These are phyloP conservation scores for Alfaro cultratus DNA, from an alignment of 2,797 vertebrate species.

Conservation along the genomic window DNA sequence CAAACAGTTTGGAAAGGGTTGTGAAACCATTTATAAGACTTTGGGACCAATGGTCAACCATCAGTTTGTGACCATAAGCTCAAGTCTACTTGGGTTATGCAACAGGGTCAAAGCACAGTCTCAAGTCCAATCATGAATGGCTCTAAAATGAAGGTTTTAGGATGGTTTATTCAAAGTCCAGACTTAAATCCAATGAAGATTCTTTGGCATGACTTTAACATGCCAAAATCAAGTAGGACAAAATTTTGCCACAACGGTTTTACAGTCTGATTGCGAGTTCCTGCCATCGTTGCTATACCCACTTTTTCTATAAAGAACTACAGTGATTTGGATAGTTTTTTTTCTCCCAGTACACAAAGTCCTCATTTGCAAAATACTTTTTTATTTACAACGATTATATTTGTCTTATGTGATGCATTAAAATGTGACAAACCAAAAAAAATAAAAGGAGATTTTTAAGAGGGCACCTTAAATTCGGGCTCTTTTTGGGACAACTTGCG, in stretches of 20 bases:
- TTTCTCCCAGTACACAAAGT: neutral
- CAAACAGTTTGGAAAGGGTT: neutral
- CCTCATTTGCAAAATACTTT: neutral
- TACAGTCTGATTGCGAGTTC: neutral
- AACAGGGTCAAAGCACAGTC: neutral
- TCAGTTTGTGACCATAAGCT: neutral
- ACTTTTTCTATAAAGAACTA: neutral
- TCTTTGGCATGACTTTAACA: neutral
- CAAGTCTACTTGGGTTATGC: neutral
- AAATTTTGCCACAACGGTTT: neutral
- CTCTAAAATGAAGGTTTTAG: neutral
- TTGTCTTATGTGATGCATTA: neutral
- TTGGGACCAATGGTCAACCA: neutral
- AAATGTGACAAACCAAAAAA: neutral
- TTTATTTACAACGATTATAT: neutral
- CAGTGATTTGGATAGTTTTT: neutral
- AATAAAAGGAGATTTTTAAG: neutral
- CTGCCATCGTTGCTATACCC: neutral
- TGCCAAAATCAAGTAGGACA: too few relatives aligned
- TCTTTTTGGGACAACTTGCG: slow-evolving; percentile 89
- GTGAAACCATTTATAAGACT: neutral
- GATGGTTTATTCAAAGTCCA: neutral
- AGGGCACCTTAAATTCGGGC: slow-evolving; percentile 89
- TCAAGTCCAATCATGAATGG: neutral
- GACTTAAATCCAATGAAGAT: neutral